Conservation (phyloP, 2,888 invertebrate genomes). For the Cenopis cana region DNA sequence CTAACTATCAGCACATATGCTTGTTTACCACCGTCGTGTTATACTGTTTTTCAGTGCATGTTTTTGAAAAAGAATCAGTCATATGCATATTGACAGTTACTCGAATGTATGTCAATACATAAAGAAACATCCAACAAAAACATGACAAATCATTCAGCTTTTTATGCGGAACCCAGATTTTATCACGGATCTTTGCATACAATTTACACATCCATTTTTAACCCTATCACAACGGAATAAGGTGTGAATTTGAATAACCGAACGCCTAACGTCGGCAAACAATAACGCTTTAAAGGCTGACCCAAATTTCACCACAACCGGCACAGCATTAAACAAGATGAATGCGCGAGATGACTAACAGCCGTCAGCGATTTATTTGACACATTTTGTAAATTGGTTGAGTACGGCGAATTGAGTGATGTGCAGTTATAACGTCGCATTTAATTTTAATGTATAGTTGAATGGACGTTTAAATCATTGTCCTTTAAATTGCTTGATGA, state of each 20-base stretch:
- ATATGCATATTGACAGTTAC: conserved; percentile 20
- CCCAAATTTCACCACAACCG: conserved; percentile 63
- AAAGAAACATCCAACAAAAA: conserved; percentile 16
- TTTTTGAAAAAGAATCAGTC: not conserved
- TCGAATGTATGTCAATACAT: conserved; percentile 25
- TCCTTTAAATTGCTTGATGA: too few relatives aligned
- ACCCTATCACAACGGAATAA: not conserved
- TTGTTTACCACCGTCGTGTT: too few relatives aligned
- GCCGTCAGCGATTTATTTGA: conserved; percentile 41
- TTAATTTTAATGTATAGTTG: not conserved
- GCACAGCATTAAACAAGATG: conserved; percentile 44
- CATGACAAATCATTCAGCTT: conserved; percentile 11
- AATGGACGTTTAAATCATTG: not conserved
- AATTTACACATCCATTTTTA: not conserved
- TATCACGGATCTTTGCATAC: conserved; percentile 31
- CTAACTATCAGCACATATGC: too few relatives aligned
- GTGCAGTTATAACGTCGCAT: conserved; percentile 18
- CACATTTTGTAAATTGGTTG: conserved; percentile 42
- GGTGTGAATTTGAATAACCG: not conserved
- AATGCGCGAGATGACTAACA: conserved; percentile 40
- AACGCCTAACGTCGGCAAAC: conserved; percentile 51
- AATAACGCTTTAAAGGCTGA: conserved; percentile 67
- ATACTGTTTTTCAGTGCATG: not conserved
- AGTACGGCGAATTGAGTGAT: conserved; percentile 37
- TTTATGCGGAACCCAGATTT: conserved; percentile 36